Evolutionary conservation across 2,797 vertebrate genomes (phyloP).

Genomic region (Siniperca scherzeri): DNA sequence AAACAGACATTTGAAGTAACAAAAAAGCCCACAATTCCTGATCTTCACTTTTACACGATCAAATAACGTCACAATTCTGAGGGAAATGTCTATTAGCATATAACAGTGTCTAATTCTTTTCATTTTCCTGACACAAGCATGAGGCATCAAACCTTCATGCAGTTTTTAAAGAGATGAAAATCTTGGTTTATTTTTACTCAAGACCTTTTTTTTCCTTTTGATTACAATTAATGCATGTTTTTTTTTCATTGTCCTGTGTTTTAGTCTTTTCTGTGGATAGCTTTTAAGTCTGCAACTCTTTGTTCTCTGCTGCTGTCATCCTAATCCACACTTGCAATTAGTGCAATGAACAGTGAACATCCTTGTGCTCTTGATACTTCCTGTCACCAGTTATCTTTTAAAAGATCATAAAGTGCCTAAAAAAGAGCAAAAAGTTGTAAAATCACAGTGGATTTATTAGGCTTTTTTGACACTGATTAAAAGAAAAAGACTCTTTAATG

Average conservation of each 20-base stretch:
- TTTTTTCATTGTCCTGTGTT: constrained; percentile 31
- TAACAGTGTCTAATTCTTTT: constrained; percentile 44
- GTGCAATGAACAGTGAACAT: constrained; percentile 43
- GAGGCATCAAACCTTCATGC: constrained; percentile 26
- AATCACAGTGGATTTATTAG: constrained; percentile 13
- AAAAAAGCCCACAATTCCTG: constrained; percentile 40
- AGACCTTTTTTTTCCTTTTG: background rate
- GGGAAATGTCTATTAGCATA: constrained; percentile 43
- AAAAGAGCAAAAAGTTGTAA: constrained; percentile 12
- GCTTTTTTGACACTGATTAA: background rate
- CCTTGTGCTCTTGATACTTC: constrained; percentile 27
- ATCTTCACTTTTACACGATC: constrained; percentile 37
- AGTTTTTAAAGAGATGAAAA: constrained; percentile 39
- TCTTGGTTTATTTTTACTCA: constrained; percentile 43
- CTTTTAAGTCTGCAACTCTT: constrained; percentile 58
- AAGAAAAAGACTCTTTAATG: background rate
- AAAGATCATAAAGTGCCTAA: constrained; percentile 15
- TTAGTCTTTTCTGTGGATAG: constrained; percentile 7
- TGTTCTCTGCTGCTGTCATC: constrained; percentile 44
- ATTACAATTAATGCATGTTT: background rate
- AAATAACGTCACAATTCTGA: constrained; percentile 40
- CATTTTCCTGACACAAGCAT: constrained; percentile 32
- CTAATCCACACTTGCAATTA: constrained; percentile 59
- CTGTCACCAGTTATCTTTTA: constrained; percentile 34
- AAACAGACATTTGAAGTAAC: constrained; percentile 38